Base-by-base conservation (phyloP, 2,797 vertebrate genomes). In the Bradypus variegatus region DNA sequence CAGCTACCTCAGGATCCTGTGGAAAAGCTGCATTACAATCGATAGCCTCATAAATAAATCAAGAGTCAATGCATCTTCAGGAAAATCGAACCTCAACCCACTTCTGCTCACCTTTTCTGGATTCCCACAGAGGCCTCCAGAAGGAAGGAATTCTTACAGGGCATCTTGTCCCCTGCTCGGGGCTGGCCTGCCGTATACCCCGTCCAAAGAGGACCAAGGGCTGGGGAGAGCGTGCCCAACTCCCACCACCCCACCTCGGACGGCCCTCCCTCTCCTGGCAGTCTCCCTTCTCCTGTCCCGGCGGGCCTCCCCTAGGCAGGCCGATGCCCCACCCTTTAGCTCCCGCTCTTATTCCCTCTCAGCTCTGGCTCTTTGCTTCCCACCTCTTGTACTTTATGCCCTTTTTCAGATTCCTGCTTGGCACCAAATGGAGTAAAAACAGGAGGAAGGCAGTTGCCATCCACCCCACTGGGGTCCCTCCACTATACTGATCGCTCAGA, bases 21-120 rank as follows among this genome's bases (percentile, higher is more conserved):
- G 96, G 95, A 94, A 95, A 95, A 93, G 76, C 96, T 95, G 96
- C 96, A 95, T 96, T 95, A 94, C 87, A 96, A 96, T 96, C 95
- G 82, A 96, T 96, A 96, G 90, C 90, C 93, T 95, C 91, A 87
- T 96, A 86, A 96, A 97, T 96, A 96, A 96, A 89, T 96, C 79
- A 96, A 87, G 38, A 95, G 93, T 86, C 92, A 79, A 75, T 6
- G 75, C 94, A 87, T 92, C 93, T 94, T 95, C 58, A 82, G 94
- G 94, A 95, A 93, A 95, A 94, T 0, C 0, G 25, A 96, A 92
- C 89, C 83, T 91, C 9, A 19, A 95, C 88, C 95, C 86, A 96
- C 91, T 95, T 95, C 78, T 94, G 50, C 79, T 86, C 10, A 4
- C 78, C 78, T 80, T 82, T 76, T 93, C 88, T 94, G 86, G 58